Conservation (phyloP, 2,797 vertebrate genomes). For the Antrozous pallidus region DNA sequence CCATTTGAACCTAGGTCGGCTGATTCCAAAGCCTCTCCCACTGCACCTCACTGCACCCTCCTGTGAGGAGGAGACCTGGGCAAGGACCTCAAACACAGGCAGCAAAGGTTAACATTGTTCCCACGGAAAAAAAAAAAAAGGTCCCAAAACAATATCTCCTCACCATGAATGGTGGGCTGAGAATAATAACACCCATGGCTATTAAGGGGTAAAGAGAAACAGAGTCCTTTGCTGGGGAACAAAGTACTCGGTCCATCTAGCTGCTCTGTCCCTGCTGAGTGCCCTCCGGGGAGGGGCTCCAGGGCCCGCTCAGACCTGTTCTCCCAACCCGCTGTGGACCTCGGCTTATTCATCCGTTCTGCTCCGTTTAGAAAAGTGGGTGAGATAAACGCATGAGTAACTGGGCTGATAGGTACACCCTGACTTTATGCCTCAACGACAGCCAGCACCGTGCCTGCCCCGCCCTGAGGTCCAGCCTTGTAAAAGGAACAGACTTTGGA, state of each 20-base stretch:
- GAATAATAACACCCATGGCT: not conserved
- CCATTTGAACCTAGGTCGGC: not conserved
- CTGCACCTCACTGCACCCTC: not conserved
- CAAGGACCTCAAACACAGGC: not conserved
- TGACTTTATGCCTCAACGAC: not conserved
- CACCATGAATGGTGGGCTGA: not conserved
- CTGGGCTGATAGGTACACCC: not conserved
- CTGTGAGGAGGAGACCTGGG: not conserved
- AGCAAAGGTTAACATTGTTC: not conserved
- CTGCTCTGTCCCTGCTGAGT: not conserved
- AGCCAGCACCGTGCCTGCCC: not conserved
- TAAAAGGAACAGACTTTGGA: not conserved
- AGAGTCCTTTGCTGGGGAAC: not conserved
- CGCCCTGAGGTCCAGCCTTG: fast-evolving
- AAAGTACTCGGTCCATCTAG: not conserved
- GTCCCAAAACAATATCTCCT: not conserved
- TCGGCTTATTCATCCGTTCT: not conserved
- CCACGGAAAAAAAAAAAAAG: not conserved
- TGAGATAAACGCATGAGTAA: not conserved
- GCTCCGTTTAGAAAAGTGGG: not conserved
- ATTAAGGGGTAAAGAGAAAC: not conserved
- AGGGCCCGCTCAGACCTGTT: not conserved
- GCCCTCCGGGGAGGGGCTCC: not conserved
- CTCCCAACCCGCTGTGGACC: not conserved
- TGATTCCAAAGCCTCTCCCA: not conserved